Percentiles rank a stretch among this genome's conserved stretches.
Evolutionary conservation across 2,113 vertebrate genomes (phyloP).

Genomic region (Zootoca vivipara): DNA sequence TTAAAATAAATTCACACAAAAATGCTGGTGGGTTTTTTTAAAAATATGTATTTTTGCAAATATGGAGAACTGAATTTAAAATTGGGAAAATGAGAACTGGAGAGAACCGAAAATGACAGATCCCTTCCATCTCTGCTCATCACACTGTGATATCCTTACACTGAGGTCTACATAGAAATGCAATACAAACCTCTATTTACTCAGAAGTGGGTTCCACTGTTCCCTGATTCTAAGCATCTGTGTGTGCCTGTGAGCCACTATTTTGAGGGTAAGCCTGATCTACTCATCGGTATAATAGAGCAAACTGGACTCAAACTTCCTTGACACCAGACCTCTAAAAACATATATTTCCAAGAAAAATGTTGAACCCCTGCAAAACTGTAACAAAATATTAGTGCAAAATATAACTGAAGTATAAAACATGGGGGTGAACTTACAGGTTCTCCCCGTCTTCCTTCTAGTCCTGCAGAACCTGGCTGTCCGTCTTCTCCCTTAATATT

Average conservation of each 20-base stretch:
- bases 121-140: too few relatives aligned
- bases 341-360: not conserved
- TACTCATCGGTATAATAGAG: not conserved
- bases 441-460: conserved; percentile 74
- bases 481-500: conserved; percentile 76
- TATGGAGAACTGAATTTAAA: too few relatives aligned
- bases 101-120: too few relatives aligned
- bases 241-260: not conserved
- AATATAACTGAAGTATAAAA: not conserved
- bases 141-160: not conserved
- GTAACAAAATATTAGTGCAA: not conserved
- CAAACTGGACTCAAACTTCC: not conserved
- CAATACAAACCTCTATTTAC: not conserved
- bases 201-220: too few relatives aligned
- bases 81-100: too few relatives aligned
- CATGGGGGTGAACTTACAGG: conserved; percentile 70
- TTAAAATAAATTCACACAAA: too few relatives aligned
- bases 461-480: conserved; percentile 72
- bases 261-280: not conserved
- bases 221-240: not conserved
- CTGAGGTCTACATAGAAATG: not conserved
- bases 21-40: too few relatives aligned
- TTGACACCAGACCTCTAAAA: not conserved
- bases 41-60: too few relatives aligned
- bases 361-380: not conserved